These are phyloP conservation scores for Myodes glareolus DNA, from an alignment of 2,113 vertebrate genomes.

Conservation along the genomic window DNA sequence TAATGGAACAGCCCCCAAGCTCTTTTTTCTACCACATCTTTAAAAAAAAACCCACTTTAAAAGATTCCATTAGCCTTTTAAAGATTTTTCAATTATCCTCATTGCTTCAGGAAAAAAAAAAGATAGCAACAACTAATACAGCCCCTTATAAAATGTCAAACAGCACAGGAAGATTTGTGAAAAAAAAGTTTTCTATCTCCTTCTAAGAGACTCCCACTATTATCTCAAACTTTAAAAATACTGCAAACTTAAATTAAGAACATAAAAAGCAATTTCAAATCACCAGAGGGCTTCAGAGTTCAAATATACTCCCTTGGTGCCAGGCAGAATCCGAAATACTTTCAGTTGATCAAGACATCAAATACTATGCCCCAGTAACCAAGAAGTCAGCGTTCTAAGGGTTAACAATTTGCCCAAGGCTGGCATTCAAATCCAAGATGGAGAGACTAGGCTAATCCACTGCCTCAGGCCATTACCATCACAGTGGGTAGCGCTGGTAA, in stretches of 20 bases:
- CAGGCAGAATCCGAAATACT: neutral
- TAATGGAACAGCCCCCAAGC: constrained; percentile 32
- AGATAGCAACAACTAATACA: constrained; percentile 53
- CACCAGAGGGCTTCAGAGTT: neutral
- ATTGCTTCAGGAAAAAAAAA: constrained; percentile 43
- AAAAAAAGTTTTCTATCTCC: constrained; percentile 37
- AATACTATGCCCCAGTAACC: neutral
- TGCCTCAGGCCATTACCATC: constrained; percentile 10
- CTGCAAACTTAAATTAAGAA: constrained; percentile 24
- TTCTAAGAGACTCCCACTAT: constrained; percentile 24
- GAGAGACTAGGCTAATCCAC: neutral
- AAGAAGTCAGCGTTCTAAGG: neutral
- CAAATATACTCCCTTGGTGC: neutral
- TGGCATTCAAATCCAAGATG: constrained; percentile 69
- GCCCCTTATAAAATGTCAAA: constrained; percentile 66
- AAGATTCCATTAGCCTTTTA: constrained; percentile 68
- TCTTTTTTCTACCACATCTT: constrained; percentile 2
- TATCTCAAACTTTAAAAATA: constrained; percentile 55
- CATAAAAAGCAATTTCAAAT: constrained; percentile 45
- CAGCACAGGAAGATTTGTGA: neutral
- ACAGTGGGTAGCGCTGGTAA: neutral
- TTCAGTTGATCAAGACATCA: neutral
- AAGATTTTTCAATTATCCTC: constrained; percentile 60
- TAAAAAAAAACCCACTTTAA: constrained; percentile 13
- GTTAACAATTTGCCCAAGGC: constrained; percentile 11